These are phyloP conservation scores for Phoenicopterus ruber DNA, from an alignment of 2,113 vertebrate species.

Conservation along the genomic window DNA sequence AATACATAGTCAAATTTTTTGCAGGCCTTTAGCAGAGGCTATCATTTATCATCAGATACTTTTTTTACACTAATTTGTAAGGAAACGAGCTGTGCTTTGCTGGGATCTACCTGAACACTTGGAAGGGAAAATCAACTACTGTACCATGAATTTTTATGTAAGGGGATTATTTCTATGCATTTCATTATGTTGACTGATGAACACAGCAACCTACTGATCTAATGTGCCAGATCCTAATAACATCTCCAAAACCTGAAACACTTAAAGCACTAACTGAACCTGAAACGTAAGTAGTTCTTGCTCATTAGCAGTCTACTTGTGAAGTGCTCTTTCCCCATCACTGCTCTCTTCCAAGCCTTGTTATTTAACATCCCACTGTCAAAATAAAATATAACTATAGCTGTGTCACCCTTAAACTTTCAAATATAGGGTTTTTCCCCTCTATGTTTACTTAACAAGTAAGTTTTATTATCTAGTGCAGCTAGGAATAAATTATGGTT, in stretches of 20 bases:
- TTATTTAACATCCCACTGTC: neutral
- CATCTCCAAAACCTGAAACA: neutral
- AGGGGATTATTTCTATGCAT: neutral
- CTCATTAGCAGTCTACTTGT: neutral
- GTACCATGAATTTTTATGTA: neutral
- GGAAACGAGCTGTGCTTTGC: neutral
- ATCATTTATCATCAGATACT: neutral
- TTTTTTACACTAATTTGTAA: neutral
- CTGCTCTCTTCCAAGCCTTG: neutral
- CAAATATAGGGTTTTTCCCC: neutral
- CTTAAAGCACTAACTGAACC: neutral
- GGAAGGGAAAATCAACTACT: neutral
- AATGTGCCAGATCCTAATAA: neutral
- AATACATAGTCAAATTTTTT: neutral
- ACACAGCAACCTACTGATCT: neutral
- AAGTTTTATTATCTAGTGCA: neutral
- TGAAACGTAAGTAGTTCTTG: neutral
- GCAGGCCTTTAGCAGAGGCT: neutral
- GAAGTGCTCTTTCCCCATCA: neutral
- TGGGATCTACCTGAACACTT: neutral
- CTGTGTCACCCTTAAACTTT: neutral
- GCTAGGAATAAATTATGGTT: neutral
- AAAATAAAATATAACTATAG: neutral
- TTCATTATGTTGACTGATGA: neutral
- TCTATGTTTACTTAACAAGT: neutral